These are phyloP conservation scores for Probaryconus sp. DNA, from an alignment of 1,140 invertebrate species.

Conservation along the genomic window DNA sequence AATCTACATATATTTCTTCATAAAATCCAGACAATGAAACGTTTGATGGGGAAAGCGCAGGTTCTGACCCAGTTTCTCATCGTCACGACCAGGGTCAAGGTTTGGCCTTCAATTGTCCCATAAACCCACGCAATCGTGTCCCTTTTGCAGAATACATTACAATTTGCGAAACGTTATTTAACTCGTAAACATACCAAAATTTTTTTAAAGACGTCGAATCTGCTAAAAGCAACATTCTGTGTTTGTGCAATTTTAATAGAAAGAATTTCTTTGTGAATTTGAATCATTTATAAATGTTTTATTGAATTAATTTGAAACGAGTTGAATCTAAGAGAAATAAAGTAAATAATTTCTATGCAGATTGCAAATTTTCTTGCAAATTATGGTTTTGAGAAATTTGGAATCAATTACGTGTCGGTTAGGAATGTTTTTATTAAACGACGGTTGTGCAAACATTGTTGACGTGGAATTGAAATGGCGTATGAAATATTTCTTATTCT, in stretches of 20 bases:
- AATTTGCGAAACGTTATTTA: slow-evolving; percentile 1
- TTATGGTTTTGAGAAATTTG: no score
- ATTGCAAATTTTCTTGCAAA: no score
- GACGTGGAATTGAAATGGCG: slow-evolving; percentile 19
- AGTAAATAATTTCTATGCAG: no score
- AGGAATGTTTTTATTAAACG: not conserved
- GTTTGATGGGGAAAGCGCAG: slow-evolving; percentile 66
- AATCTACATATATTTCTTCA: slow-evolving; percentile 21
- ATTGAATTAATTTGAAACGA: no score
- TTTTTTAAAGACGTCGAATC: no score
- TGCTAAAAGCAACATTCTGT: no score
- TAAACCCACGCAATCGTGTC: slow-evolving; percentile 57
- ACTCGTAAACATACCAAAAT: slow-evolving; percentile 5
- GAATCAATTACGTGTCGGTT: no score
- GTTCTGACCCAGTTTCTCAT: slow-evolving; percentile 67
- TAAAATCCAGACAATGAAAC: slow-evolving; percentile 55
- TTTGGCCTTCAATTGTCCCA: slow-evolving; percentile 66
- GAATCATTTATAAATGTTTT: no score
- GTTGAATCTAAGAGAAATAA: no score
- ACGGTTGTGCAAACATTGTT: slow-evolving; percentile 18
- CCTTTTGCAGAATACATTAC: slow-evolving; percentile 52
- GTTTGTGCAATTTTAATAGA: no score
- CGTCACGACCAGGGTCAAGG: slow-evolving; percentile 70
- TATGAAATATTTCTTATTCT: slow-evolving; percentile 53
- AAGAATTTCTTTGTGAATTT: no score